Evolutionary conservation across 2,888 invertebrate genomes (phyloP), one percentile per base, ranked within the genome.

Genomic region (Cryptocephalus primarius): DNA sequence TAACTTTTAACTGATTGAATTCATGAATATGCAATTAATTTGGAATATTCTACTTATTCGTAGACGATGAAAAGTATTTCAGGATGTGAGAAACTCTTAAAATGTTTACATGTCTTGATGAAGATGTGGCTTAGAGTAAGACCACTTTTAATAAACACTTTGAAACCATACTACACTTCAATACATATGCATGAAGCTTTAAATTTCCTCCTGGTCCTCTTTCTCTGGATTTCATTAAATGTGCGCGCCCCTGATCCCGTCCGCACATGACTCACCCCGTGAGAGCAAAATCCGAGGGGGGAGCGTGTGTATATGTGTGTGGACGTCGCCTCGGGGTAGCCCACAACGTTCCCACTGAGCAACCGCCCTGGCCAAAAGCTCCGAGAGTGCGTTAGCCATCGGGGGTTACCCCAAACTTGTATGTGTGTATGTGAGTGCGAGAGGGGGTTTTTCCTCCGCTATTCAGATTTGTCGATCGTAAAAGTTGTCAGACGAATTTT

Each of bases 291-390:
- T 12, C 36, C 36, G 12, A 12, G 12, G 36, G 36, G 36, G 22
- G 6, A 22, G 22, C 22, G 22, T 22, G 22, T 36, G 36, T 36
- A 12, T n/a, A 36, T 12, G 40, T 13, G 40, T 13, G 40, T 40
- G 59, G 60, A 58, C 62, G 55, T 59, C 58, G 61, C 64, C 60
- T 61, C 57, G 56, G 62, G 64, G 61, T 61, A 63, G 62, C 62
- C 69, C 69, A 63, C 69, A 69, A 69, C 68, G 67, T 68, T 68
- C 69, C 69, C 69, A 68, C 69, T 67, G 69, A 69, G 63, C 69
- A 67, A 69, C 69, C 69, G 63, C 67, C 61, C 62, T 65, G 68
- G 67, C 68, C 68, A 67, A 64, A 61, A 63, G 60, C 53, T 50
- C 51, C 50, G 57, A 52, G 52, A 55, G 56, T 51, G 55, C 52